Evolutionary conservation across 1,140 invertebrate species (phyloP), one percentile per base, ranked within the genome.

Genomic region (Oedothorax gibbosus): DNA sequence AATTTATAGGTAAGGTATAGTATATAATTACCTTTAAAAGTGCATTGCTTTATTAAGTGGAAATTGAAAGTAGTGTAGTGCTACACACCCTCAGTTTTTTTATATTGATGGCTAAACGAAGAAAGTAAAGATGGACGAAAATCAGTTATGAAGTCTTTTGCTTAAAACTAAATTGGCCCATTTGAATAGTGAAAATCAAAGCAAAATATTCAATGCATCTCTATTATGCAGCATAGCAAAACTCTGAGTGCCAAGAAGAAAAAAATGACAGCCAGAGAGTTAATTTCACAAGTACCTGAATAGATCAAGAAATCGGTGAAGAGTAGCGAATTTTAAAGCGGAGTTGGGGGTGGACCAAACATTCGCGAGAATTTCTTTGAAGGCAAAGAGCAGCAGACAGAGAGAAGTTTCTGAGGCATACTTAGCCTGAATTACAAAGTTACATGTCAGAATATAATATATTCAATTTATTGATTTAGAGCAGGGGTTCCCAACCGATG

Each of bases 281-380:
- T 66, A 64, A 5, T 35, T 35, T 35, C 35, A 76, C 35, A 51
- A 65, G 60, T 84, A 84, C 81, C 81, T 84, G 81, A 75, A 8
- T 14, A 66, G 56, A 14, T 35, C 20, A 14, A 66, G 53, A 20
- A 76, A 56, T 21, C 21, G 68, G 20, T 57, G 54, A 69, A 64
- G 3, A 49, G 11, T 21, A n/a, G 51, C 7, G 7, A 14, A 50
- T 15, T 50, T 81, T 84, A 84, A 73, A 84, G 81, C 21, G 81
- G 51, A 75, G 81, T 84, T 50, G 81, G 81, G n/a, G 81, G 81
- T 54, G 75, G 71, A 76, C 72, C 81, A 84, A 84, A 84, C 20
- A 75, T 84, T 56, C 66, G 53, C 56, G 35, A 57, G 15, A 76
- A 75, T 84, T 84, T 84, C 81, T 84, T 84, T 57, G 81, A 66